Base-by-base conservation (phyloP, 2,888 invertebrate species). In the Asteroscopus sphinx region DNA sequence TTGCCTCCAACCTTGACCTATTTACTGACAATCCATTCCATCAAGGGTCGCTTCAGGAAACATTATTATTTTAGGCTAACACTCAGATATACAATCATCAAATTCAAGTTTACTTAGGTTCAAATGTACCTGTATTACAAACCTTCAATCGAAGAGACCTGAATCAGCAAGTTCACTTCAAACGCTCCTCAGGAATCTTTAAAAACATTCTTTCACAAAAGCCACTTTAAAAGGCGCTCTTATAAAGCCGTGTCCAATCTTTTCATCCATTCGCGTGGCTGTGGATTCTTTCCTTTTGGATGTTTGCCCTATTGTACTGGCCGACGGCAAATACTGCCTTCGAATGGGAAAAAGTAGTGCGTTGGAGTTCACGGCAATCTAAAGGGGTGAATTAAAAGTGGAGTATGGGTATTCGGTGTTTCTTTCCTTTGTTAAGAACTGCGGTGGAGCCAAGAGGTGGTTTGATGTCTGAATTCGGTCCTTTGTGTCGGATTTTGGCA, bases 281-380 rank as follows among this genome's bases (percentile, higher is more conserved):
- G 28, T 57, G 70, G 61, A 77, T 78, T 77, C 76, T 60, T 79
- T 74, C 70, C 73, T 77, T 74, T 79, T 76, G 77, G 79, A 76
- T 79, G 79, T 78, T 80, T 76, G 76, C 72, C 65, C 81, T 67
- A 86, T 85, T 86, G 86, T 86, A 73, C 68, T 75, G 68, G 62
- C 55, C 72, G 76, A 69, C 73, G 59, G 78, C 79, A 85, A 86
- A 86, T 83, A 83, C 79, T 74, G 67, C 68, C 70, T 59, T 64
- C 63, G 73, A 77, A 76, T 77, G 79, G 68, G 71, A 77, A 78
- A 79, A 85, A 83, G 70, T 59, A 59, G 73, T 74, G 71, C 57
- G 75, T 63, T 17, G 35, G 62, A 69, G 70, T 73, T 60, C 61
- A 60, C 44, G 53, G 52, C 37, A 49, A 59, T 51, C 55, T 39